Evolutionary conservation across 2,888 invertebrate species (phyloP).

Genomic region (Cantharis rufa): DNA sequence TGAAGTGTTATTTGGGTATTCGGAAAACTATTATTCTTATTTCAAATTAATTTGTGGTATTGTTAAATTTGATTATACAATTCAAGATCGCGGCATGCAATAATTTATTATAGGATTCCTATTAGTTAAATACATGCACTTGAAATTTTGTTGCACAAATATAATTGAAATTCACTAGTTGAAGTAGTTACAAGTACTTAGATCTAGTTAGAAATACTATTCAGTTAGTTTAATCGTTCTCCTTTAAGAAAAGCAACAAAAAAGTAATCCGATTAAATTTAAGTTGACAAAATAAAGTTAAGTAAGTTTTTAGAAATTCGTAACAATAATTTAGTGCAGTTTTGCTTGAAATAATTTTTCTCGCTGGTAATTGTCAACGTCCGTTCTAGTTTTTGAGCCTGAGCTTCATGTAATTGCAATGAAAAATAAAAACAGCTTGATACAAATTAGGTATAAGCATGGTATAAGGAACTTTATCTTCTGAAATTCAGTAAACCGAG

Average conservation of each 20-base stretch:
- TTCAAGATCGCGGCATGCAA: neutral
- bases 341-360: neutral
- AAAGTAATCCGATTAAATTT: neutral
- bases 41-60: neutral
- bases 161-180: neutral
- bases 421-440: neutral
- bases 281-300: neutral
- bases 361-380: neutral
- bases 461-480: neutral
- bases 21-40: neutral
- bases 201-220: neutral
- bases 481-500: neutral
- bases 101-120: neutral
- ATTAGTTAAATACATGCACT: neutral
- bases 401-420: neutral
- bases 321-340: neutral
- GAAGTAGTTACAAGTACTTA: neutral
- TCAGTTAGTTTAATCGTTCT: neutral
- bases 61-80: neutral
- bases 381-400: neutral
- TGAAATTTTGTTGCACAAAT: neutral
- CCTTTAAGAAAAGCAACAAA: neutral
- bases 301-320: neutral
- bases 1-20: neutral
- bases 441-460: neutral